Evolutionary conservation across 2,797 vertebrate genomes (phyloP).

Genomic region (Malacoctenus gilli): DNA sequence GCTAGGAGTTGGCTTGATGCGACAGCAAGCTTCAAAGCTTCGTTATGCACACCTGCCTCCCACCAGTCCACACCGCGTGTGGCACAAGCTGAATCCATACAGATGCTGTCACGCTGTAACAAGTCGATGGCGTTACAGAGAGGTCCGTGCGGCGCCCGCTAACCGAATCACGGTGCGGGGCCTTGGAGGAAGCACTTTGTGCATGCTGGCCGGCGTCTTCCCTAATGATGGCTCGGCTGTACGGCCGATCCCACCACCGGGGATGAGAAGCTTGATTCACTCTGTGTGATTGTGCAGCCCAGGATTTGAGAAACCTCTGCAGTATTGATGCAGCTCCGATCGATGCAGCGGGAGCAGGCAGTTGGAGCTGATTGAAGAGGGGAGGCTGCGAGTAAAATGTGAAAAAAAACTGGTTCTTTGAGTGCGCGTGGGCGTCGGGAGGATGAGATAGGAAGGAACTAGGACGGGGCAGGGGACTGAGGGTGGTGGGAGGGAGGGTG

Average conservation of each 20-base stretch:
- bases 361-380: background rate
- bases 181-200: background rate
- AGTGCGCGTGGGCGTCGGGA: slow-evolving; percentile 44
- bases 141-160: background rate
- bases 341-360: slow-evolving; percentile 27
- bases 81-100: slow-evolving; percentile 10
- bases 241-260: slow-evolving; percentile 14
- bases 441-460: slow-evolving; percentile 8
- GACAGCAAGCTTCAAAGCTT: too few species aligned
- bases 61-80: slow-evolving; percentile 9
- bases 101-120: background rate
- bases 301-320: slow-evolving; percentile 15
- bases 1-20: slow-evolving; percentile 27
- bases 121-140: background rate
- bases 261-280: slow-evolving; percentile 20
- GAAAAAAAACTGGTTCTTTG: too few species aligned
- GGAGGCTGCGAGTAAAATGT: background rate
- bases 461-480: slow-evolving; percentile 7
- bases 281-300: slow-evolving; percentile 29
- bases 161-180: background rate
- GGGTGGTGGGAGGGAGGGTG: too few species aligned
- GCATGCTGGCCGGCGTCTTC: too few species aligned
- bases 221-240: slow-evolving; percentile 22
- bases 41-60: slow-evolving; percentile 4
- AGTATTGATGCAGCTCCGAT: slow-evolving; percentile 28